phyloP scores from a whole-genome alignment of 2,113 vertebrate species.

The Sterrhoptilus dennistouni region DNA sequence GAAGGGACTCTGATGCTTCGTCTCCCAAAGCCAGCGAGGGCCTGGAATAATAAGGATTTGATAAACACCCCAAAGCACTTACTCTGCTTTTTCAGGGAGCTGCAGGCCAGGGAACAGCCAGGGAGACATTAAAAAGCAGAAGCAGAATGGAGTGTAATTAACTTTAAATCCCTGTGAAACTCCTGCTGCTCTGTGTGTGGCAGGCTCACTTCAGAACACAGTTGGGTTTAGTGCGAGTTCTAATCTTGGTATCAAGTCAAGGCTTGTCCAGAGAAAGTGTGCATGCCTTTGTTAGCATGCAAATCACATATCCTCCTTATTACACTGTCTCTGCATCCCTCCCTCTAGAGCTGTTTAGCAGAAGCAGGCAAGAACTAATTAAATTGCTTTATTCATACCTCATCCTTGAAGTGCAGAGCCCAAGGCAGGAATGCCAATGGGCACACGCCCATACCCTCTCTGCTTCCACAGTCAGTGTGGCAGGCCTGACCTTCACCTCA shows the following conservation, averaged over 20 bases:
- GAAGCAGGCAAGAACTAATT: constrained; percentile 43
- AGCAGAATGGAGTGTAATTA: neutral
- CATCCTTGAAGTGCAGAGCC: constrained; percentile 8
- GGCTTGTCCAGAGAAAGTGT: constrained; percentile 33
- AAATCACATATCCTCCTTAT: constrained; percentile 39
- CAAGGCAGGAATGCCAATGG: constrained; percentile 29
- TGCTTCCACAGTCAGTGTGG: neutral
- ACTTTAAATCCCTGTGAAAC: neutral
- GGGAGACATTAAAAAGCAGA: neutral
- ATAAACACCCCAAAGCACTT: constrained; percentile 20
- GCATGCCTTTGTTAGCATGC: constrained; percentile 25
- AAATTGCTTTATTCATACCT: constrained; percentile 56
- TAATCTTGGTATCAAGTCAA: constrained; percentile 13
- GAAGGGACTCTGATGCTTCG: neutral
- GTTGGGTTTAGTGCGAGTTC: neutral
- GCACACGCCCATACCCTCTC: constrained; percentile 20
- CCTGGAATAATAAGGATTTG: constrained; percentile 34
- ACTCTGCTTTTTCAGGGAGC: constrained; percentile 8
- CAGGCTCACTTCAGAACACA: neutral
- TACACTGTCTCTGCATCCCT: constrained; percentile 12
- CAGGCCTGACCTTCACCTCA: constrained; percentile 33
- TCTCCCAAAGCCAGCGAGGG: neutral
- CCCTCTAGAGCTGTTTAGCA: neutral
- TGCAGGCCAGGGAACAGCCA: neutral
- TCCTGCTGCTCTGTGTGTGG: neutral